Conservation (phyloP, 2,888 invertebrate species). For the Aleiodes leptofemur region DNA sequence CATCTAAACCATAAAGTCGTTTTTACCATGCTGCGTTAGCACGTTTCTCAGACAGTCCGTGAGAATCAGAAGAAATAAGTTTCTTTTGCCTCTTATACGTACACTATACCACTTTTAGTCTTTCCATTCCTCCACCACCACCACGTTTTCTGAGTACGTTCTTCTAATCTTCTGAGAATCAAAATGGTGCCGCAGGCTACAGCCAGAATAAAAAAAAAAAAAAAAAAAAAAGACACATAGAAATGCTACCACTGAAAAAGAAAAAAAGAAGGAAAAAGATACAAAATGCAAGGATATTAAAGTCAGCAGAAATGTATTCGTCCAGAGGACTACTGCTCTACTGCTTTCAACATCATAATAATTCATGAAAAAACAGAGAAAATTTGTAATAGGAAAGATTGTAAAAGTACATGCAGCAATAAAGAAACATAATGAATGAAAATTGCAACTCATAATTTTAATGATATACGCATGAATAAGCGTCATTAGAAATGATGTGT, state of each 20-base stretch:
- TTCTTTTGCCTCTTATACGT: slow-evolving; percentile 32
- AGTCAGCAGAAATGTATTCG: slow-evolving; percentile 41
- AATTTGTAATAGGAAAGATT: not conserved
- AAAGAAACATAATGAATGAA: not conserved
- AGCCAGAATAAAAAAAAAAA: slow-evolving; percentile 9
- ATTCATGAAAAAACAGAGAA: not conserved
- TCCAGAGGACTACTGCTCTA: not conserved
- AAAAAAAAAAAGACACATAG: not conserved
- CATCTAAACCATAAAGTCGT: slow-evolving; percentile 38
- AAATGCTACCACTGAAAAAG: slow-evolving; percentile 9
- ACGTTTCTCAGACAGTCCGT: slow-evolving; percentile 39
- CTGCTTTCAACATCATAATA: slow-evolving; percentile 11
- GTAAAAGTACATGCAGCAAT: slow-evolving; percentile 1
- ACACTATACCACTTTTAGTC: slow-evolving; percentile 26
- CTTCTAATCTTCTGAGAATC: slow-evolving; percentile 43
- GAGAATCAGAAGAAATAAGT: slow-evolving; percentile 43
- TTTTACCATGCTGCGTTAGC: slow-evolving; percentile 42
- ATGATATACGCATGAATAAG: too few relatives aligned
- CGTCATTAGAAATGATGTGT: too few relatives aligned
- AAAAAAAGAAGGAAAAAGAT: slow-evolving; percentile 16
- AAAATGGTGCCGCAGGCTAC: slow-evolving; percentile 34
- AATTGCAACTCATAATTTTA: too few relatives aligned
- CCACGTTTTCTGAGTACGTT: slow-evolving; percentile 12
- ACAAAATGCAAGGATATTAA: slow-evolving; percentile 36
- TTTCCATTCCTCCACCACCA: not conserved